phyloP scores from a whole-genome alignment of 2,797 vertebrate genomes.

The Manis pentadactyla region DNA sequence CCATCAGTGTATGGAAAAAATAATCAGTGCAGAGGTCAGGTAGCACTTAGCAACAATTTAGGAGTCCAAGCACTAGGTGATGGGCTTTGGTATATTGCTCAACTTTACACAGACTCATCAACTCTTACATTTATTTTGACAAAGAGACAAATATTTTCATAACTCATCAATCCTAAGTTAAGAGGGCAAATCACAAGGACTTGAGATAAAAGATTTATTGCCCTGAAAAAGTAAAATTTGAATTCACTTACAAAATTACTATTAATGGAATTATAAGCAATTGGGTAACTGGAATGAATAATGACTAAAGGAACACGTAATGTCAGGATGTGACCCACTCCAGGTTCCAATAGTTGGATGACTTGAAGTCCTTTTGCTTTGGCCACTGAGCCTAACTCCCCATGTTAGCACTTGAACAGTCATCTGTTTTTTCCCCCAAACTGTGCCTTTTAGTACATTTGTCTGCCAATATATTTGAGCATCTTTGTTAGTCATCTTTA shows the following conservation, averaged over 20 bases:
- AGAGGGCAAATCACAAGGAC: neutral
- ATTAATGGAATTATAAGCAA: slow-evolving; percentile 5
- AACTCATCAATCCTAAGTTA: slow-evolving; percentile 25
- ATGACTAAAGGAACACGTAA: neutral
- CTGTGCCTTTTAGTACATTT: neutral
- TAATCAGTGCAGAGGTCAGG: slow-evolving; percentile 58
- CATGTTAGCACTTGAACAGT: neutral
- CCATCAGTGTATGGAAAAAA: slow-evolving; percentile 52
- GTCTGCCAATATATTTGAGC: neutral
- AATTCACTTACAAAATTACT: slow-evolving; percentile 45
- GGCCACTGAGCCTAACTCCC: neutral
- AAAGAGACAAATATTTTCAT: slow-evolving; percentile 67
- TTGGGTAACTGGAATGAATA: neutral
- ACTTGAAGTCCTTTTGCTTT: neutral
- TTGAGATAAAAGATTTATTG: slow-evolving; percentile 55
- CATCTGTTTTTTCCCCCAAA: neutral
- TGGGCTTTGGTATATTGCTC: slow-evolving; percentile 31
- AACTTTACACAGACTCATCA: slow-evolving; percentile 55
- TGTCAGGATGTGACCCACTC: neutral
- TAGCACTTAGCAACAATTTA: slow-evolving; percentile 69
- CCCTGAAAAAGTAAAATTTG: slow-evolving; percentile 12
- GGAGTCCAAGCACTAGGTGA: slow-evolving; percentile 49
- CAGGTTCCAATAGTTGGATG: neutral
- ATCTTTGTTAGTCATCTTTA: neutral
- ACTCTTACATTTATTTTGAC: slow-evolving; percentile 58